A percentile compares a stretch with the other conserved stretches of the same genome.
Evolutionary conservation across 2,888 invertebrate species (phyloP).

Genomic region (Philaethria dido): DNA sequence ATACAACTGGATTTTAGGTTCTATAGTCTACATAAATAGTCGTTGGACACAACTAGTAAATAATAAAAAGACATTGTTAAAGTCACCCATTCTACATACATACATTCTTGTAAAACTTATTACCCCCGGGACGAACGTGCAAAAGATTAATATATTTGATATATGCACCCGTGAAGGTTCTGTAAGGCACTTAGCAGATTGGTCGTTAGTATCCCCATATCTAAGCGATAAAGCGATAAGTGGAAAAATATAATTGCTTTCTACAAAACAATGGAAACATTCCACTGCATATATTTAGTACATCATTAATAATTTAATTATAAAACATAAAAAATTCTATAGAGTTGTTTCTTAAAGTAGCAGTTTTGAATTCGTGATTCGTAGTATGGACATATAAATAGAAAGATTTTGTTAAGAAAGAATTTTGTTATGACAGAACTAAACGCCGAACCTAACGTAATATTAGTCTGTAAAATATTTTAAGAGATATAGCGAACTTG

Average conservation of each 20-base stretch:
- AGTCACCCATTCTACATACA: no score
- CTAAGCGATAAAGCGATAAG: constrained; percentile 33
- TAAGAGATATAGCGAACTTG: no score
- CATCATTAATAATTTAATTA: not conserved
- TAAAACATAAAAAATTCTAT: not conserved
- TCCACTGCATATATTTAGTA: not conserved
- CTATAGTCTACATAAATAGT: no score
- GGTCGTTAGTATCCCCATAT: constrained; percentile 40
- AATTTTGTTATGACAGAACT: no score
- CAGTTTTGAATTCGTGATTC: no score
- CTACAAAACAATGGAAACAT: not conserved
- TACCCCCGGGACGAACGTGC: constrained; percentile 6
- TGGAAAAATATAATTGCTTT: constrained; percentile 28
- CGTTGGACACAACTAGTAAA: no score
- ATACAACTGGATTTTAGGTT: no score
- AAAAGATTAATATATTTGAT: constrained; percentile 12
- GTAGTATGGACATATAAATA: no score
- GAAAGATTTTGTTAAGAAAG: no score
- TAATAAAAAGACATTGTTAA: no score
- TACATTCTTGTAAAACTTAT: constrained; percentile 15
- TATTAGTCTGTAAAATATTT: no score
- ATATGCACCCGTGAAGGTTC: constrained; percentile 27
- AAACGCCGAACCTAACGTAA: no score
- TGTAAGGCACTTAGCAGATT: constrained; percentile 44
- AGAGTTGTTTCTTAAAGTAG: not conserved